Evolutionary conservation across 2,797 vertebrate genomes (phyloP).

Genomic region (Lagodon rhomboides): DNA sequence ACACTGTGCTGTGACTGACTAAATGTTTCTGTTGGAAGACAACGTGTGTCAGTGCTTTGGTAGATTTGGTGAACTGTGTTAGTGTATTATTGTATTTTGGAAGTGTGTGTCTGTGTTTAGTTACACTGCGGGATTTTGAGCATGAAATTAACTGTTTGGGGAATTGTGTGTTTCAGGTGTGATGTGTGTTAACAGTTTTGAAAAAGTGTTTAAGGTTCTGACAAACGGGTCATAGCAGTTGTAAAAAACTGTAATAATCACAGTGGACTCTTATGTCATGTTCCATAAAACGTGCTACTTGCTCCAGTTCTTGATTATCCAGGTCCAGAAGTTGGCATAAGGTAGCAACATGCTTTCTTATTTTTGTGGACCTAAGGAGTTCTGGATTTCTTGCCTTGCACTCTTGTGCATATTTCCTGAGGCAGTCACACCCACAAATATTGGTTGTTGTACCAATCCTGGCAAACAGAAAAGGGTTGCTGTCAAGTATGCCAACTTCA

Average conservation of each 20-base stretch:
- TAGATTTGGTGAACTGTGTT: no score
- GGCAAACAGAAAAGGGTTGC: conserved; percentile 10
- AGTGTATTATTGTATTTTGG: no score
- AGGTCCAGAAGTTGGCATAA: conserved; percentile 42
- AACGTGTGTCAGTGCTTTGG: no score
- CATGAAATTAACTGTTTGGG: no score
- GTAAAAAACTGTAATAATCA: not conserved
- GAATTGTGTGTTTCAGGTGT: no score
- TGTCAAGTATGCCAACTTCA: conserved; percentile 9
- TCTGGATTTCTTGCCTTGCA: conserved; percentile 27
- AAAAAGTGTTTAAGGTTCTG: no score
- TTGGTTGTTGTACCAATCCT: not conserved
- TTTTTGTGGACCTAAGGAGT: not conserved
- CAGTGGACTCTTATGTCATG: conserved; percentile 41
- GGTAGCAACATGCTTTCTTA: conserved; percentile 34
- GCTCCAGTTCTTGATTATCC: conserved; percentile 40
- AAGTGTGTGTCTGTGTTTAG: no score
- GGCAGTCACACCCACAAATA: conserved; percentile 42
- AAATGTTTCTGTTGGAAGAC: no score
- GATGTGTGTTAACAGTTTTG: no score
- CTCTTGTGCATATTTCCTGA: conserved; percentile 35
- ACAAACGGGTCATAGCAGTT: no score
- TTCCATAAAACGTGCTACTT: conserved; percentile 52
- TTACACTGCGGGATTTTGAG: no score
- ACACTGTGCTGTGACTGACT: no score